Evolutionary conservation across 2,888 invertebrate species (phyloP).

Genomic region (Strigamia maritima): DNA sequence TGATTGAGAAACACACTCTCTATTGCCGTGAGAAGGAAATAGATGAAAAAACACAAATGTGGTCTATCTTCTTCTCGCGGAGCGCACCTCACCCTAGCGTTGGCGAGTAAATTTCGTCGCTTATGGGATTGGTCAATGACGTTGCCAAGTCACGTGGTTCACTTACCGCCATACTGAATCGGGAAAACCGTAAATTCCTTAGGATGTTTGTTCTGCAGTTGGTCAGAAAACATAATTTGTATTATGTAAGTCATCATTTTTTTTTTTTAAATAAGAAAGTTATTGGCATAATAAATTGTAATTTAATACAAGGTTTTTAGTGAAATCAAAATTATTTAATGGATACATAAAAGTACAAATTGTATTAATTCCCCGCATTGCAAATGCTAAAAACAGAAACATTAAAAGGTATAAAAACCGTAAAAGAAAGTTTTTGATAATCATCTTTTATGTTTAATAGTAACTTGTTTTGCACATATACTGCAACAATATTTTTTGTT

Average conservation of each 20-base stretch:
- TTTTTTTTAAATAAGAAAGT: background rate
- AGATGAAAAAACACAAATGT: slow-evolving; percentile 24
- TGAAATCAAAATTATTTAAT: background rate
- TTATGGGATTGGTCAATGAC: slow-evolving; percentile 20
- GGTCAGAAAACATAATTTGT: background rate
- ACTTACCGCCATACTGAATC: background rate
- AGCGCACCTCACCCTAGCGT: slow-evolving; percentile 21
- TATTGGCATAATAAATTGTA: background rate
- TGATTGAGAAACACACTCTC: slow-evolving; percentile 13
- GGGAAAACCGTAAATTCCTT: background rate
- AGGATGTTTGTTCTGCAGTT: background rate
- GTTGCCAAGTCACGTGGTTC: background rate
- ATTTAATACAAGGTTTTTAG: background rate
- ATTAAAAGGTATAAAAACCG: slow-evolving; percentile 20
- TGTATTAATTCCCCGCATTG: background rate
- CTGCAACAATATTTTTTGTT: background rate
- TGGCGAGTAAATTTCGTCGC: slow-evolving; percentile 19
- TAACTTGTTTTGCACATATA: slow-evolving; percentile 5
- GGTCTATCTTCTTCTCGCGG: slow-evolving; percentile 30
- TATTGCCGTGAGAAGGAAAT: slow-evolving; percentile 1
- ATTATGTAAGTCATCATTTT: background rate
- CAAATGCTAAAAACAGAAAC: slow-evolving; percentile 6
- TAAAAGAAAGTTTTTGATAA: background rate
- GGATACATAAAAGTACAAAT: slow-evolving; percentile 19
- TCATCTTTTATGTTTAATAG: slow-evolving; percentile 8